These are phyloP conservation scores for Eilema caniola DNA, from an alignment of 2,888 invertebrate species.

Conservation along the genomic window DNA sequence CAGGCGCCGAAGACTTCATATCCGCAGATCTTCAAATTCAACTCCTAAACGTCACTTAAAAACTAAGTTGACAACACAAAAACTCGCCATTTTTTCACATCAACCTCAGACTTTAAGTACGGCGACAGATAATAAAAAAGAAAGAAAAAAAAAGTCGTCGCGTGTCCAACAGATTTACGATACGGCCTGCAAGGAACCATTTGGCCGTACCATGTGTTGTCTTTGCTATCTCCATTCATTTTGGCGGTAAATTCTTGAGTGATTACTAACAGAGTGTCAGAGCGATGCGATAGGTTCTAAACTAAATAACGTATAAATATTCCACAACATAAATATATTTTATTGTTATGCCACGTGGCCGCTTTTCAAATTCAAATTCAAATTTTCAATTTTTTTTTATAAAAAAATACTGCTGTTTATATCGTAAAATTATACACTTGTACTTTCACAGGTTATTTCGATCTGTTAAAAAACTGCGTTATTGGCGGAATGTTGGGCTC, in stretches of 20 bases:
- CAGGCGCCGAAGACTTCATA: conserved; percentile 9
- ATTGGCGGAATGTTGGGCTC: no score
- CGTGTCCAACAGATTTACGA: conserved; percentile 49
- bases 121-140: conserved; percentile 36
- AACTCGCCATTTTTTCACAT: conserved; percentile 30
- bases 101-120: conserved; percentile 17
- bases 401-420: no score
- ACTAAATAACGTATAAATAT: no score
- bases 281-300: neutral
- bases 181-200: conserved; percentile 20
- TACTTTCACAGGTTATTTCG: no score
- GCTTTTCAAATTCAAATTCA: no score
- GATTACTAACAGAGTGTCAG: conserved; percentile 13
- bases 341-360: no score
- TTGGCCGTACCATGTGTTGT: conserved; percentile 19
- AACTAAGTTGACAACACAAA: conserved; percentile 34
- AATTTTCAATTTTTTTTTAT: no score
- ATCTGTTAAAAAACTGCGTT: no score
- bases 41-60: conserved; percentile 35
- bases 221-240: conserved; percentile 21
- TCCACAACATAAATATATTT: no score
- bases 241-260: conserved; percentile 24
- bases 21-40: conserved; percentile 18
- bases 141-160: conserved; percentile 39
- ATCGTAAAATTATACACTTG: no score